Evolutionary conservation across 2,888 invertebrate genomes (phyloP), one percentile per base, ranked within the genome.

Genomic region (Tinea pellionella): DNA sequence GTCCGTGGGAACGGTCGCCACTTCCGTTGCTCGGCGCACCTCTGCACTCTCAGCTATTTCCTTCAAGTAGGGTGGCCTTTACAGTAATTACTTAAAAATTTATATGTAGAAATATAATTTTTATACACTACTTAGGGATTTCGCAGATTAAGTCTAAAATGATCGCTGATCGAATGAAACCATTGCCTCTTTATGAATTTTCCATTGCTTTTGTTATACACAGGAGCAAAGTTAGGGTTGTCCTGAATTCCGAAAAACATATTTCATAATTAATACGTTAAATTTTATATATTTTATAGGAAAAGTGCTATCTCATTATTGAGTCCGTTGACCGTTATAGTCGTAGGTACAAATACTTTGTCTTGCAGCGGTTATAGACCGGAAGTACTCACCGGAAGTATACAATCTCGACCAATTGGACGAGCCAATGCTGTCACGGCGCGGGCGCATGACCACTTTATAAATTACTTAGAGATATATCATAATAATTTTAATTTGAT

Each of bases 331-430:
- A 86, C 85, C 85, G 84, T 13, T 16, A 15, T 69, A 68, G 30
- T 2, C 4, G 24, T 69, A 68, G 30, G 16, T 11, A 47, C 11
- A 37, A 30, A 30, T n/a, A 47, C 13, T 9, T 13, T 47, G 58
- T 60, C 62, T 62, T 62, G 60, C 65, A 66, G 65, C 41, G 76
- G 81, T 78, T 85, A 85, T 83, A 84, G 75, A 68, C 74, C 86
- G 87, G 87, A 86, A 87, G 80, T 71, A 70, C 69, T 70, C 77
- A 76, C 72, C 86, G 87, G 87, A 87, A 84, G 75, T 74, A 72
- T 77, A 82, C 86, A 87, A 87, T 87, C 86, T 86, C 84, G 72
- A 77, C 83, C 85, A 87, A 87, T 87, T 87, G 86, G 85, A 77
- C 75, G 77, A 71, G 70, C 67, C 59, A 16, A n/a, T 15, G 47